Conservation (phyloP, 1,140 invertebrate genomes). For the Cotesia chilonis region DNA sequence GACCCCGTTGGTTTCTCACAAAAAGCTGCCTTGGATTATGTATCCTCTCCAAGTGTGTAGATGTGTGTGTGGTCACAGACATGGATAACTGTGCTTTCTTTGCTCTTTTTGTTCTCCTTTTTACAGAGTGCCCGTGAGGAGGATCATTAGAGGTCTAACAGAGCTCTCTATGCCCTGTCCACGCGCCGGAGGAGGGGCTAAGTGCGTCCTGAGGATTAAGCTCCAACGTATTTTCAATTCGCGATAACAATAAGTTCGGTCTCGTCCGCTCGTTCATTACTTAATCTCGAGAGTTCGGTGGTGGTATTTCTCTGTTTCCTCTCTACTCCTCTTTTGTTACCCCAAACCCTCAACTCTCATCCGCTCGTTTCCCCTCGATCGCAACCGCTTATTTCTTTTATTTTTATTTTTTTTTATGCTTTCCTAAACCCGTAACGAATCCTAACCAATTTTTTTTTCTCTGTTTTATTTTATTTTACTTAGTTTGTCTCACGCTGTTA, state of each 20-base stretch:
- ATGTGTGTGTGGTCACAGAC: not conserved
- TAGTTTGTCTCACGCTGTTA: slow-evolving; percentile 27
- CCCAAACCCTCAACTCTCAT: not conserved
- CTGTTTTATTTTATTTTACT: slow-evolving; percentile 12
- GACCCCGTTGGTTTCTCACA: slow-evolving; percentile 19
- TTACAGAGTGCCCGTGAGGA: not conserved
- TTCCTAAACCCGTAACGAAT: not conserved
- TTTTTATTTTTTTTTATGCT: not conserved
- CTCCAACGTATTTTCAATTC: slow-evolving; percentile 56
- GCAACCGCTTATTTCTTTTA: slow-evolving; percentile 14
- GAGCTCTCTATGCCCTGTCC: no score
- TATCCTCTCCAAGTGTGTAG: no score
- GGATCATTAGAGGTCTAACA: slow-evolving; percentile 22
- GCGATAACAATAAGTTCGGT: slow-evolving; percentile 55
- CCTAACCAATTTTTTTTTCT: slow-evolving; percentile 17
- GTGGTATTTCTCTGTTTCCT: slow-evolving; percentile 24
- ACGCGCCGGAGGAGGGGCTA: slow-evolving; percentile 24
- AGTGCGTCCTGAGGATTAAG: slow-evolving; percentile 47
- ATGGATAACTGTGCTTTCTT: not conserved
- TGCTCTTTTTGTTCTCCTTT: no score
- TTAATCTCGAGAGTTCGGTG: slow-evolving; percentile 23
- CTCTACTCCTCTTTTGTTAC: not conserved
- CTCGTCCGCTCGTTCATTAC: slow-evolving; percentile 51
- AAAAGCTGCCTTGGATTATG: slow-evolving; percentile 11
- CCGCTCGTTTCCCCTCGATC: slow-evolving; percentile 17